Evolutionary conservation across 2,113 vertebrate species (phyloP).

Genomic region (Platysternon megacephalum): DNA sequence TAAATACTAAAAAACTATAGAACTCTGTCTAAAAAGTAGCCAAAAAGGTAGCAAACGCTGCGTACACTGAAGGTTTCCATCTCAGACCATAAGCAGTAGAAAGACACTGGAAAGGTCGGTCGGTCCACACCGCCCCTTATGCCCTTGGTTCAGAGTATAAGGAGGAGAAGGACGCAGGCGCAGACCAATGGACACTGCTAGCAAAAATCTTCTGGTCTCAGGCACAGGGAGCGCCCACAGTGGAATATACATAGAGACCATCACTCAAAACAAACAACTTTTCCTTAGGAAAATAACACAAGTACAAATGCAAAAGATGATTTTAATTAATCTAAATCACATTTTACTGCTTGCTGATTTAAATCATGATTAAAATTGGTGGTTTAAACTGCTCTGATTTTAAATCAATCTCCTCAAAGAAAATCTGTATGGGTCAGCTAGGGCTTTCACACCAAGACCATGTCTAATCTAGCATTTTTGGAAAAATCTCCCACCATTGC

Average conservation of each 20-base stretch:
- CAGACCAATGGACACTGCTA: too few relatives aligned
- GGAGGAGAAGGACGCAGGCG: too few relatives aligned
- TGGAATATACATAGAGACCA: not conserved
- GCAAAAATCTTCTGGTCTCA: too few relatives aligned
- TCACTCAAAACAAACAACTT: not conserved
- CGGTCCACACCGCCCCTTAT: too few relatives aligned
- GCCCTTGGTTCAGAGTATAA: too few relatives aligned
- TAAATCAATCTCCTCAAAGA: not conserved
- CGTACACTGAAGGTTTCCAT: too few relatives aligned
- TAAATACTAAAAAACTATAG: too few relatives aligned
- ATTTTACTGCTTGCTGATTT: not conserved
- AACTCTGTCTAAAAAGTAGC: too few relatives aligned
- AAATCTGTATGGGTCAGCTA: accelerated
- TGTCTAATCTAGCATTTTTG: not conserved
- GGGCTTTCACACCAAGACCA: not conserved
- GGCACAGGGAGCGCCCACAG: too few relatives aligned
- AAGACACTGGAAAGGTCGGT: too few relatives aligned
- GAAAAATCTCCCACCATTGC: not conserved
- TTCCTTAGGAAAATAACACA: not conserved
- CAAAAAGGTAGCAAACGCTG: too few relatives aligned
- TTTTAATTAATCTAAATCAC: not conserved
- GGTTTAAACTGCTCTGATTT: not conserved
- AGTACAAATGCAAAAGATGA: not conserved
- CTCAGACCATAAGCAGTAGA: too few relatives aligned
- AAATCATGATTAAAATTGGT: not conserved